Base-by-base conservation (phyloP, 2,797 vertebrate species). In the Hybognathus amarus region DNA sequence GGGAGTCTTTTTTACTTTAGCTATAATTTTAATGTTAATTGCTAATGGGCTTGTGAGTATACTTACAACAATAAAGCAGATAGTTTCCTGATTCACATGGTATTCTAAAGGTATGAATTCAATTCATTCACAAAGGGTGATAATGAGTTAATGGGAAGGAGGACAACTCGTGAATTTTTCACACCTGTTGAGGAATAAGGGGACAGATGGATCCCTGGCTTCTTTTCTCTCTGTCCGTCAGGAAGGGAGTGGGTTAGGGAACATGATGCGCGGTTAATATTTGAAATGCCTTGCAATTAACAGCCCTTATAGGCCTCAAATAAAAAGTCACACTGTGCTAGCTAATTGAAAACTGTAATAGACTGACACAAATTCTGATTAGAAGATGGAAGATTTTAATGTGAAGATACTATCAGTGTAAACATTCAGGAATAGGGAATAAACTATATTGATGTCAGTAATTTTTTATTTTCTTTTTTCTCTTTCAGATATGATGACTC, bases 401-500 rank as follows among this genome's bases (percentile, higher is more conserved):
- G 24, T 70, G n/a, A 18, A 1, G n/a, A 75, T 8, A 42, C 5
- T 70, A n/a, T 63, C 38, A 52, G 27, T 24, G 61, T 36, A 36
- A 69, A 4, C 45, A 67, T 47, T 38, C 22, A n/a, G 6, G 45
- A 63, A 30, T 8, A 17, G 61, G 8, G 30, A 36, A 17, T 5
- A 38, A 15, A 12, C 22, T 11, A 17, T 52, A 11, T 6, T 76
- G 7, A 40, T 59, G 33, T 5, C 12, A 42, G 15, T 36, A 76
- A 64, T 20, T 50, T 61, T 12, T 24, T 67, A 36, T 36, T 71
- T 50, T 18, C 24, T 36, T 24, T 24, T 38, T 24, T 84, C 61
- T 80, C 81, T 67, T 86, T 69, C 78, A 94, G 94, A 91, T 93
- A 91, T 0, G 93, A 94, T 0, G 92, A 94, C 85, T 89, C 90